phyloP scores from a whole-genome alignment of 2,888 invertebrate species.

The Troilus luridus region DNA sequence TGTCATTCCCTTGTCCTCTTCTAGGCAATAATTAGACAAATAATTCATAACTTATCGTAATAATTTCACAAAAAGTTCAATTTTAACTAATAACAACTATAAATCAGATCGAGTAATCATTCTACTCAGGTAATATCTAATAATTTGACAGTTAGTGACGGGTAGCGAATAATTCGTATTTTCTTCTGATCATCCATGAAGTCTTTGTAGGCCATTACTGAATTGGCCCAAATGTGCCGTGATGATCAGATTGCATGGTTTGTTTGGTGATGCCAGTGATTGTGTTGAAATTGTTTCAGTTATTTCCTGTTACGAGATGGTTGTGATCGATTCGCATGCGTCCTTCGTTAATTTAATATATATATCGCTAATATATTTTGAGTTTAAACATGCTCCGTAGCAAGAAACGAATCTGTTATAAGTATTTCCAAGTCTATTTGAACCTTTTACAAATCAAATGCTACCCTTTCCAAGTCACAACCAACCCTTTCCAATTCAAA shows the following conservation, averaged over 20 bases:
- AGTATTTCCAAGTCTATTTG: too few species aligned
- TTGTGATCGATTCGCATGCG: not conserved
- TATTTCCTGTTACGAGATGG: not conserved
- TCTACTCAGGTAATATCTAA: not conserved
- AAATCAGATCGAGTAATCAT: not conserved
- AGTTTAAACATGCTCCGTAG: too few species aligned
- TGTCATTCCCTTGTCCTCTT: too few species aligned
- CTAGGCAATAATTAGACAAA: too few species aligned
- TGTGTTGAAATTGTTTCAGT: not conserved
- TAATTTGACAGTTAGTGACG: not conserved
- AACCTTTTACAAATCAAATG: too few species aligned
- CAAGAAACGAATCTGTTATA: too few species aligned
- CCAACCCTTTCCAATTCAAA: too few species aligned
- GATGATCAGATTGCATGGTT: not conserved
- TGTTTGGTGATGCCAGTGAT: not conserved
- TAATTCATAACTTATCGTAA: not conserved
- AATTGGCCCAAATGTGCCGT: not conserved
- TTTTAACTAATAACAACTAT: not conserved
- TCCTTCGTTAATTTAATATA: too few species aligned
- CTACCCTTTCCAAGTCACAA: too few species aligned
- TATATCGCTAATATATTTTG: too few species aligned
- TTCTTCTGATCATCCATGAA: conserved; percentile 24
- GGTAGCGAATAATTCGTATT: not conserved
- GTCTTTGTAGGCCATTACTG: not conserved
- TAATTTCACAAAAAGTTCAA: not conserved